These are phyloP conservation scores for Solenopsis fugax DNA, from an alignment of 1,140 invertebrate species.

Conservation along the genomic window DNA sequence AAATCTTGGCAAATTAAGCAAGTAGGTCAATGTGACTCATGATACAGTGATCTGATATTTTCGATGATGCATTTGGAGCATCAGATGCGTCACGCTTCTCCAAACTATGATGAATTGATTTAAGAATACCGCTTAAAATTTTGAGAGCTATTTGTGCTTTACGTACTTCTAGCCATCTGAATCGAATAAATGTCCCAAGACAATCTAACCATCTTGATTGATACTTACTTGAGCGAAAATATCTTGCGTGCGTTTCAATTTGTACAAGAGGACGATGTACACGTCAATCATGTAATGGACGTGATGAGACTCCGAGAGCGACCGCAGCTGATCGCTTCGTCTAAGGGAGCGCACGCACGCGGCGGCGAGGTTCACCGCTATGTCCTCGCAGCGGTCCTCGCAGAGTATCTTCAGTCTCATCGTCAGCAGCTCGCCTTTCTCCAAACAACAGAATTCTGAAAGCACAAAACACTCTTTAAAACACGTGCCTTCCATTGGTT, in stretches of 20 bases:
- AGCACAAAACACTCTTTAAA: neutral
- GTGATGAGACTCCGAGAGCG: slow-evolving; percentile 84
- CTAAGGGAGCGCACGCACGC: slow-evolving; percentile 86
- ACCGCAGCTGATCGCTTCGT: slow-evolving; percentile 83
- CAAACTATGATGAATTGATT: neutral
- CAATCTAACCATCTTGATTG: neutral
- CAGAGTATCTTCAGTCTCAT: slow-evolving; percentile 87
- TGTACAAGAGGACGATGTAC: slow-evolving; percentile 87
- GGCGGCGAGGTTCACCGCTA: slow-evolving; percentile 87
- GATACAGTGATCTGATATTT: neutral
- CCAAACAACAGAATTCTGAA: slow-evolving; percentile 86
- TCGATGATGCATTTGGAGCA: neutral
- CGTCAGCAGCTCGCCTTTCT: slow-evolving; percentile 86
- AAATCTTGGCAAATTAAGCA: slow-evolving; percentile 35
- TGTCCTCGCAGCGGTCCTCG: slow-evolving; percentile 87
- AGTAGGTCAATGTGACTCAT: slow-evolving; percentile 22
- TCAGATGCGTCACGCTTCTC: neutral
- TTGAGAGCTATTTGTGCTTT: neutral
- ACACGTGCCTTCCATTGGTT: neutral
- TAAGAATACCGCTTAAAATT: neutral
- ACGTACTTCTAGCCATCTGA: neutral
- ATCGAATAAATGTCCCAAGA: neutral
- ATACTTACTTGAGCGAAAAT: slow-evolving; percentile 87
- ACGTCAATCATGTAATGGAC: slow-evolving; percentile 87
- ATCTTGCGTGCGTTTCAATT: slow-evolving; percentile 87